These are phyloP conservation scores for Anastatus disparis DNA, from an alignment of 1,140 invertebrate genomes.

Conservation along the genomic window DNA sequence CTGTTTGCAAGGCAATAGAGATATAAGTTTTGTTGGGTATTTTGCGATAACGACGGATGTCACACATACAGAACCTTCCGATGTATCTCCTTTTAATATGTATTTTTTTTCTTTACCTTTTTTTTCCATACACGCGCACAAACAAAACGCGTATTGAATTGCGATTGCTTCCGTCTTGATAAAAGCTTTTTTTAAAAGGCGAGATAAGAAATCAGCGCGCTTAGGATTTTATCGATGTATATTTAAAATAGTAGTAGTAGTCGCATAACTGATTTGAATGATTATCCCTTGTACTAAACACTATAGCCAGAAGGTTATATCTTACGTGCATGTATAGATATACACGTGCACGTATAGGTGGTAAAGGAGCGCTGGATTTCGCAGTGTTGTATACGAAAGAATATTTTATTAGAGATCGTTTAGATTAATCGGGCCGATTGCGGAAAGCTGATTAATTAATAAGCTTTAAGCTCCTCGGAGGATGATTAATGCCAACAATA, in stretches of 20 bases:
- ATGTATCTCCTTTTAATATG: background rate
- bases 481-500: background rate
- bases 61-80: background rate
- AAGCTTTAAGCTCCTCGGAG: background rate
- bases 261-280: background rate
- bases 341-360: background rate
- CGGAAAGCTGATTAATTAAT: conserved; percentile 27
- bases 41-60: conserved; percentile 20
- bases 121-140: too few species aligned
- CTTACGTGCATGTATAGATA: background rate
- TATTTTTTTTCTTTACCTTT: too few species aligned
- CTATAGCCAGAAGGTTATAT: too few species aligned
- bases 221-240: background rate
- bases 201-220: conserved; percentile 19
- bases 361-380: background rate
- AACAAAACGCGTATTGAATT: too few species aligned
- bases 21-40: too few species aligned
- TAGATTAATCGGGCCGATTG: conserved; percentile 18
- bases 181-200: conserved; percentile 3
- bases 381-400: too few species aligned
- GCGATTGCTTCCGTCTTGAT: conserved; percentile 14
- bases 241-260: too few species aligned
- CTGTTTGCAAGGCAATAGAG: too few species aligned
- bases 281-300: too few species aligned
- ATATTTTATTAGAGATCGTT: conserved; percentile 2